Conservation (phyloP, 2,888 invertebrate species). For the Scelioninae gen. 1 region DNA sequence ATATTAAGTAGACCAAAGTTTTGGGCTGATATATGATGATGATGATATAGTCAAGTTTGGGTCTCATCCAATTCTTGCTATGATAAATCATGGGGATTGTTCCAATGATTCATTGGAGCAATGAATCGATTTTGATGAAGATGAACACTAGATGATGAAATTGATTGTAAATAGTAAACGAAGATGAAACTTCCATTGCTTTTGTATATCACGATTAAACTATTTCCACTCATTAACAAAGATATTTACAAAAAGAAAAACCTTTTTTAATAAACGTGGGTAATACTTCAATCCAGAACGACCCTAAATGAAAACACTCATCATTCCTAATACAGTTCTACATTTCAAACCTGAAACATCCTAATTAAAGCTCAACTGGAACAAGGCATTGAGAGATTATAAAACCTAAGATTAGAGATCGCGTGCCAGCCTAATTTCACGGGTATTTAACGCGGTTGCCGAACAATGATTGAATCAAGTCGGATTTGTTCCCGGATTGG, state of each 20-base stretch:
- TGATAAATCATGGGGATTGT: neutral
- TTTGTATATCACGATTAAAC: too few species aligned
- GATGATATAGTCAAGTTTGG: slow-evolving; percentile 44
- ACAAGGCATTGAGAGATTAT: slow-evolving; percentile 68
- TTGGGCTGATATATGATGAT: slow-evolving; percentile 34
- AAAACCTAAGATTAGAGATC: slow-evolving; percentile 78
- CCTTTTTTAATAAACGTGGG: too few species aligned
- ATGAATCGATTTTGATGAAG: neutral
- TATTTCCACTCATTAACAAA: too few species aligned
- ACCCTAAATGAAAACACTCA: too few species aligned
- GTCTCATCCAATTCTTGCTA: neutral
- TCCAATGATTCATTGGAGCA: neutral
- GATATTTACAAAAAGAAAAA: too few species aligned
- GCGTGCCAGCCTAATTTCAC: slow-evolving; percentile 83
- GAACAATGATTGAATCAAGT: slow-evolving; percentile 82
- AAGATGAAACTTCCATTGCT: too few species aligned
- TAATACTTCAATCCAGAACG: too few species aligned
- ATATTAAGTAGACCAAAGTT: slow-evolving; percentile 26
- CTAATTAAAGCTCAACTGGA: too few species aligned
- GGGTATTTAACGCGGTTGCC: slow-evolving; percentile 82
- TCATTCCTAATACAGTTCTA: too few species aligned
- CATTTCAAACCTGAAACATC: too few species aligned
- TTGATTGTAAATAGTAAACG: too few species aligned
- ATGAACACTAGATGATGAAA: too few species aligned
- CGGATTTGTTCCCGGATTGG: slow-evolving; percentile 78